phyloP scores from a whole-genome alignment of 2,888 invertebrate genomes.

The Gandaritis pyraliata region DNA sequence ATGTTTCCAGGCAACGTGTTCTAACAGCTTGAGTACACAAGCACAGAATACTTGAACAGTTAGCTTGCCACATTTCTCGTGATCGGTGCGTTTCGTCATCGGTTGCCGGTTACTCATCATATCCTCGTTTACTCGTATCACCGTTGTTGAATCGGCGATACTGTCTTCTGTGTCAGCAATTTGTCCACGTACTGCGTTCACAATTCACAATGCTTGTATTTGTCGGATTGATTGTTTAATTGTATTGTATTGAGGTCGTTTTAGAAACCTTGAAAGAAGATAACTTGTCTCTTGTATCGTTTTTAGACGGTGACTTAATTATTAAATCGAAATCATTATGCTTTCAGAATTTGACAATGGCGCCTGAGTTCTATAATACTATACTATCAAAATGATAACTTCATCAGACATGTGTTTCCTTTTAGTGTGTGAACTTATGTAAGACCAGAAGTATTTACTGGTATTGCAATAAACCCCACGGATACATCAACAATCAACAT shows the following conservation, averaged over 20 bases:
- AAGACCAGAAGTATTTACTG: no score
- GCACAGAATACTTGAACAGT: slow-evolving; percentile 5
- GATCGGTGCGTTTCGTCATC: slow-evolving; percentile 10
- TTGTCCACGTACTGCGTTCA: slow-evolving; percentile 14
- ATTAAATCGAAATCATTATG: no score
- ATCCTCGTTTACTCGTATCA: neutral
- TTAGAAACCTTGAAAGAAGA: neutral
- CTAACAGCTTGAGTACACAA: slow-evolving; percentile 16
- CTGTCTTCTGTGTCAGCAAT: slow-evolving; percentile 9
- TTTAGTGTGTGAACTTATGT: no score
- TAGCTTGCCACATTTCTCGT: slow-evolving; percentile 10
- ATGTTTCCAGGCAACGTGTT: slow-evolving; percentile 16
- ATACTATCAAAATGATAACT: no score
- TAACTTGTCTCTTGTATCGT: no score
- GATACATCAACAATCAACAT: neutral
- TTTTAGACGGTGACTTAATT: no score
- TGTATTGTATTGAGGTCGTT: slow-evolving; percentile 6
- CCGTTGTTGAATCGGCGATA: slow-evolving; percentile 12
- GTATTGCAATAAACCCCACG: no score
- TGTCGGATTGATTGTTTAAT: slow-evolving; percentile 5
- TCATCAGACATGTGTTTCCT: no score
- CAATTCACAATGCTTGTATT: slow-evolving; percentile 1
- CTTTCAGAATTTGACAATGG: no score
- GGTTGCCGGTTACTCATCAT: slow-evolving; percentile 14
- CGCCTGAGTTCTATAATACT: no score